A percentile compares a stretch with the other conserved stretches of the same genome.
phyloP scores from a whole-genome alignment of 2,888 invertebrate species.

The Nezara viridula region DNA sequence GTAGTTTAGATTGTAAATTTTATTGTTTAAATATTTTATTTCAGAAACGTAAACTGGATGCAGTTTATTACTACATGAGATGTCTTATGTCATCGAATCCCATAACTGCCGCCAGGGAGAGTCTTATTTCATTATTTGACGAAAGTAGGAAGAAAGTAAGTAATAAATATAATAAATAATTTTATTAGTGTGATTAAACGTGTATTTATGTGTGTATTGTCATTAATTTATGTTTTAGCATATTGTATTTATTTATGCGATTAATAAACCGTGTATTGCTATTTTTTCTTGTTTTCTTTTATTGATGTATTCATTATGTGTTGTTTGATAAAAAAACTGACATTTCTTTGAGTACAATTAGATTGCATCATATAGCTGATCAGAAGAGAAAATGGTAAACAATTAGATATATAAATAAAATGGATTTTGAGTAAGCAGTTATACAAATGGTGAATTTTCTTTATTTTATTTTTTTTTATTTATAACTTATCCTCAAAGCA shows the following conservation, averaged over 20 bases:
- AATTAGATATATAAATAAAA: background rate
- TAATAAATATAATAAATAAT: background rate
- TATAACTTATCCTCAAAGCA: too few species aligned
- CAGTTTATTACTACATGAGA: constrained; percentile 97
- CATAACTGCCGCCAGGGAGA: constrained; percentile 91
- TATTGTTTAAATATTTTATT: constrained; percentile 67
- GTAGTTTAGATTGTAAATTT: too few species aligned
- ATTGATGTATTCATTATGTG: background rate
- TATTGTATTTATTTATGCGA: background rate
- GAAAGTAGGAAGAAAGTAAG: constrained; percentile 91
- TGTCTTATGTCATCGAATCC: constrained; percentile 95
- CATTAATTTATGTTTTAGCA: background rate
- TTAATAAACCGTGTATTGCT: background rate
- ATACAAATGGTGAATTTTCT: background rate
- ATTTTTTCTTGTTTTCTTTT: background rate
- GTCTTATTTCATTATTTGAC: constrained; percentile 88
- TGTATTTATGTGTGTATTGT: background rate
- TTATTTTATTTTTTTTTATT: background rate
- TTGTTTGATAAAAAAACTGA: background rate
- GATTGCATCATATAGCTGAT: background rate
- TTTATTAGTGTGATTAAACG: background rate
- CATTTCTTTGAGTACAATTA: background rate
- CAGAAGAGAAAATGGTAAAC: background rate
- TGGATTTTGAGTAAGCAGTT: background rate
- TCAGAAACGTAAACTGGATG: constrained; percentile 92